Conservation (phyloP, 2,113 vertebrate genomes). For the Paedocypris sp. region DNA sequence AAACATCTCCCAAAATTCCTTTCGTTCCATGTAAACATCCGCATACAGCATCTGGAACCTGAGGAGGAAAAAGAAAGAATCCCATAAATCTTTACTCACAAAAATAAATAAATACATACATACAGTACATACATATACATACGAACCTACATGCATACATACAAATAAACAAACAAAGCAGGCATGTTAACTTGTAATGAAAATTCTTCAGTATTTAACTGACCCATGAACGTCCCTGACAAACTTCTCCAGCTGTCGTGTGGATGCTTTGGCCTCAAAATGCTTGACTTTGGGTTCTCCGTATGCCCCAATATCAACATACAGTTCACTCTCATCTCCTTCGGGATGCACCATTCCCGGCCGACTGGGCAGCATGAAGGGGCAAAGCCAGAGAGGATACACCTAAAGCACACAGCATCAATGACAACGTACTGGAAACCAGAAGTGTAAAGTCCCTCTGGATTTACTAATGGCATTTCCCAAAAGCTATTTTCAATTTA, state of each 20-base stretch:
- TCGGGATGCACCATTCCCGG: slow-evolving; percentile 94
- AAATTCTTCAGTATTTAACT: too few relatives aligned
- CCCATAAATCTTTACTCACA: too few relatives aligned
- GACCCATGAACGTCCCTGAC: slow-evolving; percentile 88
- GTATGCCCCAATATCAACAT: slow-evolving; percentile 91
- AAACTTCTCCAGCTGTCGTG: slow-evolving; percentile 88
- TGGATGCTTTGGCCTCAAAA: slow-evolving; percentile 82
- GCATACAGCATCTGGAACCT: slow-evolving; percentile 99
- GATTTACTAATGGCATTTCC: too few relatives aligned
- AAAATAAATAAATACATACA: too few relatives aligned
- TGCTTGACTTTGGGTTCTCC: slow-evolving; percentile 85
- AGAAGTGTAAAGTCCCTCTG: too few relatives aligned
- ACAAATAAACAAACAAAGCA: neutral
- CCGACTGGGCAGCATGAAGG: slow-evolving; percentile 78
- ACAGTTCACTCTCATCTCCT: slow-evolving; percentile 77
- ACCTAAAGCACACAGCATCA: slow-evolving; percentile 67
- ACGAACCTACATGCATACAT: too few relatives aligned
- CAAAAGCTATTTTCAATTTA: too few relatives aligned
- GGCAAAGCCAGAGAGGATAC: slow-evolving; percentile 94
- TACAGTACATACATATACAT: too few relatives aligned
- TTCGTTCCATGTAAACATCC: slow-evolving; percentile 89
- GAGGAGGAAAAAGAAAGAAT: neutral
- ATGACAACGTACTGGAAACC: too few relatives aligned
- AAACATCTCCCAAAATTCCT: slow-evolving; percentile 99
- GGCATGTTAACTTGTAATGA: too few relatives aligned